A percentile compares a stretch with the other conserved stretches of the same genome.
Evolutionary conservation across 2,113 vertebrate genomes (phyloP).

Genomic region (Tamias sibiricus): DNA sequence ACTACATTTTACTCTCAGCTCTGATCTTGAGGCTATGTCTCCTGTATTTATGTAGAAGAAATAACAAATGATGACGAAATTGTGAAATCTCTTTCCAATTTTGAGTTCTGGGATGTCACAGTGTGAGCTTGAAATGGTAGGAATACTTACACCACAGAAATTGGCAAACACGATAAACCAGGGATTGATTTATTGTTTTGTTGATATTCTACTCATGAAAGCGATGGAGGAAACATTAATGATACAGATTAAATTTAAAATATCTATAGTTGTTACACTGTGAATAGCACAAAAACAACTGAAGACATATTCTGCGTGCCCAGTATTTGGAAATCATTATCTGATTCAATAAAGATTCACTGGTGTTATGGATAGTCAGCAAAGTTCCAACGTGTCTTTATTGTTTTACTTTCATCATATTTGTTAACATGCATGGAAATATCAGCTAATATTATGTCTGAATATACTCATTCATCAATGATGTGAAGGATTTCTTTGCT

Average conservation of each 20-base stretch:
- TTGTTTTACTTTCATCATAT: slow-evolving; percentile 3
- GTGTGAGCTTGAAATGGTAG: background rate
- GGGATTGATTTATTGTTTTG: background rate
- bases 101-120: background rate
- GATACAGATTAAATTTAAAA: background rate
- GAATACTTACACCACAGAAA: slow-evolving; percentile 4
- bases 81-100: background rate
- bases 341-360: background rate
- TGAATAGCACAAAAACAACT: background rate
- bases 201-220: background rate
- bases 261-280: background rate
- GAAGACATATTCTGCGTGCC: background rate
- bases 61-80: background rate
- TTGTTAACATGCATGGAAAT: background rate
- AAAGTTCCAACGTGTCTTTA: background rate
- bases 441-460: background rate
- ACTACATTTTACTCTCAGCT: background rate
- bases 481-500: background rate
- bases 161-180: background rate
- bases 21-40: background rate
- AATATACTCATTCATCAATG: background rate
- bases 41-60: background rate
- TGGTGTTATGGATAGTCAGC: background rate
- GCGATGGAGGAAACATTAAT: background rate
- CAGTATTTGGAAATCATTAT: background rate